Evolutionary conservation across 2,797 vertebrate genomes (phyloP), one percentile per base, ranked within the genome.

Genomic region (Tadarida brasiliensis): DNA sequence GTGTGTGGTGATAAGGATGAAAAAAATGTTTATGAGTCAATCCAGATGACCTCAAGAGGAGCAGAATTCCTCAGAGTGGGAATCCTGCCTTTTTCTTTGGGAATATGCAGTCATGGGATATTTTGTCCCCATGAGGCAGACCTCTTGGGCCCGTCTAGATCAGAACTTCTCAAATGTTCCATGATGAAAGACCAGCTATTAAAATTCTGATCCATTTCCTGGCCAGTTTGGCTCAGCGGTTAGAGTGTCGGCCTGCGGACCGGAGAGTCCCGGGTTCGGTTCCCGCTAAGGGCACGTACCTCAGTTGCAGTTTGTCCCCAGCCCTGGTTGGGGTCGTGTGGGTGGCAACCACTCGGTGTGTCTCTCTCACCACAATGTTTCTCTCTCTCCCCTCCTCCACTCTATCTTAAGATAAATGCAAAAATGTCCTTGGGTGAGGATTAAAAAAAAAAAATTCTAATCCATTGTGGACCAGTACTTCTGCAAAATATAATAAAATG

Each of bases 401-500:
- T n/a, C n/a, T n/a, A n/a, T n/a, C n/a, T n/a, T n/a, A n/a, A n/a
- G n/a, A n/a, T n/a, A n/a, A n/a, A n/a, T n/a, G n/a, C n/a, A n/a
- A n/a, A n/a, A n/a, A n/a, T n/a, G n/a, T n/a, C n/a, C n/a, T n/a
- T n/a, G n/a, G n/a, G n/a, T n/a, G n/a, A n/a, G n/a, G n/a, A n/a
- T n/a, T n/a, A n/a, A n/a, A n/a, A n/a, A n/a, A n/a, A n/a, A n/a
- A 87, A 86, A 91, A 95, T 87, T 91, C 54, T 4, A 30, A 59
- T 85, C 20, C 51, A 63, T 87, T 4, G 5, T 54, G 28, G n/a
- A 68, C 47, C 30, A n/a, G 16, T 54, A n/a, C 47, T 94, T 96
- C 90, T 39, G 24, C 76, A 92, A 93, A 91, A 68, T 47, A 80
- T 16, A 87, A 51, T 51, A 35, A 89, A 74, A 87, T 44, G 10